Percentiles rank a stretch among this genome's conserved stretches.
These are phyloP conservation scores for Oryzias curvinotus DNA, from an alignment of 2,113 vertebrate species.

Conservation along the genomic window DNA sequence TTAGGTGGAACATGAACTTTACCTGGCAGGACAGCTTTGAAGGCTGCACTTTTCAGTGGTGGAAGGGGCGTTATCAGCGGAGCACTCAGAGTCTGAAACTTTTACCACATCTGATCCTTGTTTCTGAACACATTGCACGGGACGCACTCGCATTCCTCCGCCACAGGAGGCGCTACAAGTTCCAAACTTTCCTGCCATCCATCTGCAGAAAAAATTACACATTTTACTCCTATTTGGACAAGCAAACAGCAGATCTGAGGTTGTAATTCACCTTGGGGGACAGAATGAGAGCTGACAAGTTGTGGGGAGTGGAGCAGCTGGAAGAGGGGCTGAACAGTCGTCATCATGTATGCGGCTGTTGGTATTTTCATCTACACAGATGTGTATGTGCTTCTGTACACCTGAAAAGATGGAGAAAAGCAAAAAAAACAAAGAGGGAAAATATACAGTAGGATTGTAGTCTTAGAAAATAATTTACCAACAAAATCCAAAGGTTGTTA, in stretches of 20 bases:
- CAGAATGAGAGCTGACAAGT: constrained; percentile 79
- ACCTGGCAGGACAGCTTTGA: constrained; percentile 72
- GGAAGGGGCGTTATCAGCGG: constrained; percentile 7
- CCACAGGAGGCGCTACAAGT: constrained; percentile 74
- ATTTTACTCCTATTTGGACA: neutral
- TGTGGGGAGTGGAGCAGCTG: constrained; percentile 46
- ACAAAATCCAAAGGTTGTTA: neutral
- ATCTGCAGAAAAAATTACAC: constrained; percentile 58
- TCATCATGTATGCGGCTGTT: constrained; percentile 63
- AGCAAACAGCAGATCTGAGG: neutral
- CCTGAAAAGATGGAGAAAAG: constrained; percentile 77
- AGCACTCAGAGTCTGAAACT: constrained; percentile 50
- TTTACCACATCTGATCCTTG: constrained; percentile 18
- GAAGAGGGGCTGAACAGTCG: constrained; percentile 67
- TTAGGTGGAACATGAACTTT: neutral
- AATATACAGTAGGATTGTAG: neutral
- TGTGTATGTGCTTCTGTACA: constrained; percentile 59
- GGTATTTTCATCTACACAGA: constrained; percentile 78
- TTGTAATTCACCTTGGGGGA: constrained; percentile 72
- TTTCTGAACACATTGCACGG: constrained; percentile 70
- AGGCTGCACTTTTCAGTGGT: constrained; percentile 66
- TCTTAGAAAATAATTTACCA: neutral
- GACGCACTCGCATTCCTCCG: constrained; percentile 60
- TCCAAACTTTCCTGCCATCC: constrained; percentile 69
- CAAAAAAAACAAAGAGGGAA: too few relatives aligned